These are phyloP conservation scores for Halcyon chelicuti DNA, from an alignment of 2,797 vertebrate species.

Conservation along the genomic window DNA sequence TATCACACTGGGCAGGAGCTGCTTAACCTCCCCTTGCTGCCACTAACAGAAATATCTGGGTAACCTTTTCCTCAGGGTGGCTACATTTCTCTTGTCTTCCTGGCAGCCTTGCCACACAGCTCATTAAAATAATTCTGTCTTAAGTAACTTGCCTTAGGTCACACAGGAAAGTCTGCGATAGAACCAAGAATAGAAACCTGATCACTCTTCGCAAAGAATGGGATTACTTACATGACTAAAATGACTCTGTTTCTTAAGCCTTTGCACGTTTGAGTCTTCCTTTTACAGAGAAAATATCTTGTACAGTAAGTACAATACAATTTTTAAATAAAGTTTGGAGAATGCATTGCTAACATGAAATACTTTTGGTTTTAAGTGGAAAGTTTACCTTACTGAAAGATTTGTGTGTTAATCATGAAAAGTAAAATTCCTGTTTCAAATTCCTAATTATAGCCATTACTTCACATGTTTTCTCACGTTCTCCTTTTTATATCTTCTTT, in stretches of 20 bases:
- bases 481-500: background rate
- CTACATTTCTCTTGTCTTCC: background rate
- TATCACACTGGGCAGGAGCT: background rate
- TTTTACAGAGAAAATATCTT: constrained; percentile 7
- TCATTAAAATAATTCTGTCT: constrained; percentile 65
- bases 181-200: constrained; percentile 67
- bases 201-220: constrained; percentile 66
- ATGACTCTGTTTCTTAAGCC: constrained; percentile 33
- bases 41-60: background rate
- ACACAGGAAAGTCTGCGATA: constrained; percentile 47
- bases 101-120: background rate
- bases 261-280: constrained; percentile 2
- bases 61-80: background rate
- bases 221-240: constrained; percentile 65
- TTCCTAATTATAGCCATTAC: constrained; percentile 25
- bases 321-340: constrained; percentile 40
- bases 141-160: constrained; percentile 62
- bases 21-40: background rate
- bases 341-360: background rate
- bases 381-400: background rate
- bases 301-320: background rate
- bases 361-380: constrained; percentile 15
- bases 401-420: background rate
- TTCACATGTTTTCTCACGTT: constrained; percentile 3
- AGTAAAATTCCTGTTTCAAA: constrained; percentile 55